Evolutionary conservation across 2,113 vertebrate species (phyloP).

Genomic region (Ondatra zibethicus): DNA sequence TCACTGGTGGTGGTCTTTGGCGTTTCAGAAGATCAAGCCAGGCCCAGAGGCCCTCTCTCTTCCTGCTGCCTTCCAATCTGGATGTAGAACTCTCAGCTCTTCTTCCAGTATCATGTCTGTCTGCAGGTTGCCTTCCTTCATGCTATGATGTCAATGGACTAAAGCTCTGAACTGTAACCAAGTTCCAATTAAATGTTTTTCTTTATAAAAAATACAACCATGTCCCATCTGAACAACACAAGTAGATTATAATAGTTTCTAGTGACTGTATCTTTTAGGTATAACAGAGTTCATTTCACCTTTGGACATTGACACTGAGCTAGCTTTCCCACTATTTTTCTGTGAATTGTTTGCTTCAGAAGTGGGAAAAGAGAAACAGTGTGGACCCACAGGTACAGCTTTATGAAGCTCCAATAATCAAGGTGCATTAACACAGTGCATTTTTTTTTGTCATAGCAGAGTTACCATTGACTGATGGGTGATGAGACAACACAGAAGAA

Average conservation of each 20-base stretch:
- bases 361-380: neutral
- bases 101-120: too few relatives aligned
- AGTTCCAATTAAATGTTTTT: too few relatives aligned
- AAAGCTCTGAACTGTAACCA: too few relatives aligned
- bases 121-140: too few relatives aligned
- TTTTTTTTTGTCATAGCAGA: neutral
- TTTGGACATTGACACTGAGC: neutral
- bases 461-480: neutral
- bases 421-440: neutral
- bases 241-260: neutral
- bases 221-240: neutral
- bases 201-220: neutral
- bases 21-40: too few relatives aligned
- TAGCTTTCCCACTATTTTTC: neutral
- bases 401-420: neutral
- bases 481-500: neutral
- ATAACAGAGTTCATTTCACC: neutral
- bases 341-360: neutral
- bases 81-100: too few relatives aligned
- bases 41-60: too few relatives aligned
- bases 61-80: too few relatives aligned
- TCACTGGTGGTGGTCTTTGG: too few relatives aligned
- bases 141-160: too few relatives aligned
- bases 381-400: neutral
- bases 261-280: neutral